These are phyloP conservation scores for Acanthornis magna DNA, from an alignment of 2,797 vertebrate species.

Conservation along the genomic window DNA sequence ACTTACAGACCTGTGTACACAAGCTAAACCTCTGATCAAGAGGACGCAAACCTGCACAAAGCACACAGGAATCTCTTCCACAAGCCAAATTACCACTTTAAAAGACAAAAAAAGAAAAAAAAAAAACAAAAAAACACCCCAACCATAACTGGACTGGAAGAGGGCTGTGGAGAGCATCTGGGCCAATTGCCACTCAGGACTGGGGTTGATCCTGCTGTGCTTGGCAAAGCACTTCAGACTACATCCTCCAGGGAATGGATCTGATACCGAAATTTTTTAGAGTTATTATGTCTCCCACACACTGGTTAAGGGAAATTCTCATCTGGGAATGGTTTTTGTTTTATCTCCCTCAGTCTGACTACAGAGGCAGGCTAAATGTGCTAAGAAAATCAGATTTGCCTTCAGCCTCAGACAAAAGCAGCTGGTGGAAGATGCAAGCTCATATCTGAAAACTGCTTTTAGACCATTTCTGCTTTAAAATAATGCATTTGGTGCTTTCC, in stretches of 20 bases:
- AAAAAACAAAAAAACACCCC: no score
- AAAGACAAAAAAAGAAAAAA: neutral
- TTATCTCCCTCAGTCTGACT: neutral
- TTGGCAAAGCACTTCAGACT: neutral
- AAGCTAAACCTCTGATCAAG: neutral
- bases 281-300: neutral
- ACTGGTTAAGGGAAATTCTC: neutral
- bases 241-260: neutral
- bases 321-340: neutral
- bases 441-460: neutral
- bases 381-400: neutral
- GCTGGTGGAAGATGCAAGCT: neutral
- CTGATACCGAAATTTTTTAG: accelerated
- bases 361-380: neutral
- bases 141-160: neutral
- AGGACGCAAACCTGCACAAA: neutral
- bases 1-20: neutral
- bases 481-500: neutral
- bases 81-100: neutral
- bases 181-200: neutral
- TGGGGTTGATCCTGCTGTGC: neutral
- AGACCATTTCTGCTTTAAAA: neutral
- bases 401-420: neutral
- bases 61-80: neutral
- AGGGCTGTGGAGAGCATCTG: neutral